Conservation (phyloP, 2,113 vertebrate species). For the Lophochroa leadbeateri region DNA sequence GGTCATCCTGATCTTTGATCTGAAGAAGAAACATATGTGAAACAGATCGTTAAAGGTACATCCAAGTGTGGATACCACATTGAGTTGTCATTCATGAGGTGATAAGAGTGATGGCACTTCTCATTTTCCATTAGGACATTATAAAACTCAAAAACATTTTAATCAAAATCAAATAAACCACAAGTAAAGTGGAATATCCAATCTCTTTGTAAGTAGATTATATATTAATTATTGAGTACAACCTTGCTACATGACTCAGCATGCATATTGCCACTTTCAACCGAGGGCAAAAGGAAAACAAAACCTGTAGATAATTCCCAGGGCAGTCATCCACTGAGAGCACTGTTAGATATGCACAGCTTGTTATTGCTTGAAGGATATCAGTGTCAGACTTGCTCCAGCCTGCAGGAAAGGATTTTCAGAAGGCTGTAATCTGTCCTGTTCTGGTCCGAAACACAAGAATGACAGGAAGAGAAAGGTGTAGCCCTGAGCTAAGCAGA, state of each 20-base stretch:
- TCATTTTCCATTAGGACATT: background rate
- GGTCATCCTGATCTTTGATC: background rate
- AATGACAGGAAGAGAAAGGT: background rate
- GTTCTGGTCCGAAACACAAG: background rate
- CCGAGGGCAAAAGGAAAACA: background rate
- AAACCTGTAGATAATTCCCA: background rate
- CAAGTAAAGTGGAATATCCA: background rate
- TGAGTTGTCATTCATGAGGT: background rate
- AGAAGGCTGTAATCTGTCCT: background rate
- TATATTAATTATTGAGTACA: constrained; percentile 46
- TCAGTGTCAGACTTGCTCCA: background rate
- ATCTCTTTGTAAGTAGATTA: background rate
- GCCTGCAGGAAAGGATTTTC: constrained; percentile 20
- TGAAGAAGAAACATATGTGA: background rate
- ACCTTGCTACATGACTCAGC: constrained; percentile 34
- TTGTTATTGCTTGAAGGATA: constrained; percentile 53
- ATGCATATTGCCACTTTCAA: background rate
- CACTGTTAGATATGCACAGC: constrained; percentile 16
- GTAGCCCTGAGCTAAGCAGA: background rate
- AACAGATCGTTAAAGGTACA: background rate
- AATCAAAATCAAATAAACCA: constrained; percentile 14
- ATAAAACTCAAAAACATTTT: background rate
- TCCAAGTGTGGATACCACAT: background rate
- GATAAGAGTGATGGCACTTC: background rate
- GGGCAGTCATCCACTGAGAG: constrained; percentile 1